phyloP scores from a whole-genome alignment of 2,888 invertebrate species.

The Blera fallax region DNA sequence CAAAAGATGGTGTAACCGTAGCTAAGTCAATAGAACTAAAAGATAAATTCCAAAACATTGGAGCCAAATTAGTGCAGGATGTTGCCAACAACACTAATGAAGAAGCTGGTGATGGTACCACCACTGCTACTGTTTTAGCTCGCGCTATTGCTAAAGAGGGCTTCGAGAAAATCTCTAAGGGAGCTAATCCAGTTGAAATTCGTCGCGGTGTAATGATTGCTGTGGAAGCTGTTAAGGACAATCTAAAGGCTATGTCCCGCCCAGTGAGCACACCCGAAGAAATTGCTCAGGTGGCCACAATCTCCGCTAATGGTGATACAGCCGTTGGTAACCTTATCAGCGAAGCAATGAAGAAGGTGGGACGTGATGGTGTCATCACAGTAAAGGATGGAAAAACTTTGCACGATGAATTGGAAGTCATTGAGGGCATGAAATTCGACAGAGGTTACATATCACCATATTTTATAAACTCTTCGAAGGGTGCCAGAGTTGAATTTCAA shows the following conservation, averaged over 20 bases:
- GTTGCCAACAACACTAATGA: constrained; percentile 99
- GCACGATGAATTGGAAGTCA: constrained; percentile 96
- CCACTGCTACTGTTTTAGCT: constrained; percentile 98
- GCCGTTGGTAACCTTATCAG: constrained; percentile 96
- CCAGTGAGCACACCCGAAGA: constrained; percentile 98
- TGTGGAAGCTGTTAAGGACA: constrained; percentile 94
- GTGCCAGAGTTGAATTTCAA: constrained; percentile 98
- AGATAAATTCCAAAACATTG: constrained; percentile 99
- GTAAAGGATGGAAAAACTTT: constrained; percentile 99
- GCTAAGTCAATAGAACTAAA: constrained; percentile 99
- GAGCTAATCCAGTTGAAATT: constrained; percentile 98
- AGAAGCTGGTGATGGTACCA: constrained; percentile 99
- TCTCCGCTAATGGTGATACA: constrained; percentile 98
- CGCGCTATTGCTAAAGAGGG: constrained; percentile 99
- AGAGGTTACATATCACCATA: constrained; percentile 99
- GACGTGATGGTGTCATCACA: constrained; percentile 98
- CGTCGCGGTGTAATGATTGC: constrained; percentile 97
- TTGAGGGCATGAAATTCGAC: constrained; percentile 99
- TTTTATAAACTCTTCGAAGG: constrained; percentile 99
- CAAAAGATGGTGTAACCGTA: constrained; percentile 99
- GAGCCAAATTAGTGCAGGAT: constrained; percentile 98
- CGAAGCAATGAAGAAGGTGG: constrained; percentile 98
- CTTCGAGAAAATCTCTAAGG: too few species aligned
- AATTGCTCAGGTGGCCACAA: constrained; percentile 99
- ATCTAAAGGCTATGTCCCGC: constrained; percentile 94